Percentiles rank a stretch among this genome's conserved stretches.
These are phyloP conservation scores for Drosophila insularis DNA, from an alignment of 1,140 invertebrate genomes.

Conservation along the genomic window DNA sequence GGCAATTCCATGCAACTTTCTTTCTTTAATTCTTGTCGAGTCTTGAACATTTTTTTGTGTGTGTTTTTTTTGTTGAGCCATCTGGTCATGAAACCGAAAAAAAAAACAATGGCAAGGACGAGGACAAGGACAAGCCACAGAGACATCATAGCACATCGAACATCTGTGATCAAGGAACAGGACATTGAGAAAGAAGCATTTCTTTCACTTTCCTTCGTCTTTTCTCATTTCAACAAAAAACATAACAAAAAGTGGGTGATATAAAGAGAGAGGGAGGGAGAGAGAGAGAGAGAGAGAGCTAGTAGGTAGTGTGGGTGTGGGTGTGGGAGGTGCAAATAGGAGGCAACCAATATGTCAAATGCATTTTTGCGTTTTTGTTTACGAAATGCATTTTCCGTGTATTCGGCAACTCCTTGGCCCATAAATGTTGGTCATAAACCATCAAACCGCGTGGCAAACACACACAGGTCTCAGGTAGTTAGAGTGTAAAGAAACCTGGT, in stretches of 20 bases:
- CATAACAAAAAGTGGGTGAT: conserved; percentile 2
- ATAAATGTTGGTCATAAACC: conserved; percentile 47
- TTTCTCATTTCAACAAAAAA: neutral
- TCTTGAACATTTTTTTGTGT: conserved; percentile 41
- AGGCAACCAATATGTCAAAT: conserved; percentile 18
- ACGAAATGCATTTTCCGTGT: conserved; percentile 73
- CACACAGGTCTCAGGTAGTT: neutral
- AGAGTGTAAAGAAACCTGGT: conserved; percentile 1
- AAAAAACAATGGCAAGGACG: conserved; percentile 44
- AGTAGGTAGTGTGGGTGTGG: neutral
- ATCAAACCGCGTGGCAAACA: conserved; percentile 27
- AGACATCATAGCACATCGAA: conserved; percentile 14
- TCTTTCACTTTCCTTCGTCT: neutral
- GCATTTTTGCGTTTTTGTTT: conserved; percentile 50
- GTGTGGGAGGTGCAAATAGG: conserved; percentile 26
- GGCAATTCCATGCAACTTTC: conserved; percentile 41
- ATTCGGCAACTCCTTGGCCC: conserved; percentile 68
- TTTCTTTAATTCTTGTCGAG: conserved; percentile 43
- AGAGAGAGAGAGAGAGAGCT: neutral
- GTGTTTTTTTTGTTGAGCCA: too few species aligned
- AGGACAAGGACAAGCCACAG: conserved; percentile 36
- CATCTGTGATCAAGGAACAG: conserved; percentile 48
- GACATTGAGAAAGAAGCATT: conserved; percentile 12
- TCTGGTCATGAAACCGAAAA: neutral
- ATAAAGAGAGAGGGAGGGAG: conserved; percentile 9